These are phyloP conservation scores for Eutolmus rufibarbis DNA, from an alignment of 2,888 invertebrate species.

Conservation along the genomic window DNA sequence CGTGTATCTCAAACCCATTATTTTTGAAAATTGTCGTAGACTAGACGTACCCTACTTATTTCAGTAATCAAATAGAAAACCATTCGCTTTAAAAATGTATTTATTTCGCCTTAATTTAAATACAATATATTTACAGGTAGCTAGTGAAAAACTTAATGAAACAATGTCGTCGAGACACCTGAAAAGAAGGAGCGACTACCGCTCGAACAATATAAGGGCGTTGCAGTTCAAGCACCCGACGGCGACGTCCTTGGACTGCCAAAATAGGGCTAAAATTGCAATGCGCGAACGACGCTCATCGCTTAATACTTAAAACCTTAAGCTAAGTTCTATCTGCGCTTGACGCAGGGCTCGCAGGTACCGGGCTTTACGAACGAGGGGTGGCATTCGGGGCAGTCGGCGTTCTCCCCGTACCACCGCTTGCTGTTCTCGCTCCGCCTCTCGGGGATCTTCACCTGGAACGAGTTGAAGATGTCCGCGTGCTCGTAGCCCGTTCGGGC, in stretches of 20 bases:
- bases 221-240: neutral
- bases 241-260: neutral
- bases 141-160: neutral
- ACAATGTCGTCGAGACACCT: neutral
- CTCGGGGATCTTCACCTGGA: slow-evolving; percentile 67
- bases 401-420: slow-evolving; percentile 68
- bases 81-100: neutral
- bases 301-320: neutral
- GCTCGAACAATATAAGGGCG: neutral
- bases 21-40: no score
- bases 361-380: slow-evolving; percentile 70
- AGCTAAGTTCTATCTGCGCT: slow-evolving; percentile 56
- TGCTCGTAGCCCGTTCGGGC: slow-evolving; percentile 68
- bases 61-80: neutral
- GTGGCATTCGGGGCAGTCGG: slow-evolving; percentile 70
- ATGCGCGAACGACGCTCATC: neutral
- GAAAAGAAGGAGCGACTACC: neutral
- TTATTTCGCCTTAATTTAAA: neutral
- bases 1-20: no score
- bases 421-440: slow-evolving; percentile 53
- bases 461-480: slow-evolving; percentile 68
- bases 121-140: neutral
- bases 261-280: neutral
- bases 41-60: neutral
- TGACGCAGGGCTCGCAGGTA: slow-evolving; percentile 72